phyloP scores from a whole-genome alignment of 2,888 invertebrate species.

The Teinopalpus imperialis region DNA sequence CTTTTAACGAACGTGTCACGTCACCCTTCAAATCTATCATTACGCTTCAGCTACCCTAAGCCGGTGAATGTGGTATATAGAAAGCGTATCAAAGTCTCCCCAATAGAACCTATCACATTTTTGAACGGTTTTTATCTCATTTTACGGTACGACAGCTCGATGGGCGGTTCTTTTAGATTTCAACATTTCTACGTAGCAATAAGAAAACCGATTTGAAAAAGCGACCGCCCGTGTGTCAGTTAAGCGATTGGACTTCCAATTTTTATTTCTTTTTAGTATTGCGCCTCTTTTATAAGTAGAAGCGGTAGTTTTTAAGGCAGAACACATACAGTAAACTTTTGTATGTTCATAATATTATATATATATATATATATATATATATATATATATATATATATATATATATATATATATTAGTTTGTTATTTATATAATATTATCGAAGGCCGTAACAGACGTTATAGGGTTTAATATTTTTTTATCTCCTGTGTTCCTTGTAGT shows the following conservation, averaged over 20 bases:
- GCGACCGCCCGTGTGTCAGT: constrained; percentile 50
- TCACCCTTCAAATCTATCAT: constrained; percentile 35
- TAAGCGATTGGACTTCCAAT: constrained; percentile 58
- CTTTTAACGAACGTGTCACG: constrained; percentile 7
- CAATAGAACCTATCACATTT: constrained; percentile 59
- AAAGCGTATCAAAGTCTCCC: constrained; percentile 35
- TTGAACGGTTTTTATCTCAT: constrained; percentile 71
- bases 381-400: too few relatives aligned
- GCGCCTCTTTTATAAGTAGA: constrained; percentile 18
- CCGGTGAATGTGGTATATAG: constrained; percentile 35
- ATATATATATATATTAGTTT: too few relatives aligned
- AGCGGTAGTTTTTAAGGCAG: background rate
- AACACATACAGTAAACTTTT: too few relatives aligned
- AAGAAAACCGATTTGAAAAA: constrained; percentile 67
- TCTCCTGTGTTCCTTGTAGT: too few relatives aligned
- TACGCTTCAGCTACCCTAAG: constrained; percentile 36
- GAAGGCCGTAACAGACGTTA: too few relatives aligned
- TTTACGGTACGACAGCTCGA: constrained; percentile 65
- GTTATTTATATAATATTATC: too few relatives aligned
- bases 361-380: too few relatives aligned
- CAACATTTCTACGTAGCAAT: constrained; percentile 37
- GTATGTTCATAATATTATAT: too few relatives aligned
- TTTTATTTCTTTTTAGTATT: constrained; percentile 16
- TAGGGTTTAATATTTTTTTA: too few relatives aligned
- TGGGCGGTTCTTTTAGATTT: constrained; percentile 39